Evolutionary conservation across 2,888 invertebrate genomes (phyloP).

Genomic region (Lobophora halterata): DNA sequence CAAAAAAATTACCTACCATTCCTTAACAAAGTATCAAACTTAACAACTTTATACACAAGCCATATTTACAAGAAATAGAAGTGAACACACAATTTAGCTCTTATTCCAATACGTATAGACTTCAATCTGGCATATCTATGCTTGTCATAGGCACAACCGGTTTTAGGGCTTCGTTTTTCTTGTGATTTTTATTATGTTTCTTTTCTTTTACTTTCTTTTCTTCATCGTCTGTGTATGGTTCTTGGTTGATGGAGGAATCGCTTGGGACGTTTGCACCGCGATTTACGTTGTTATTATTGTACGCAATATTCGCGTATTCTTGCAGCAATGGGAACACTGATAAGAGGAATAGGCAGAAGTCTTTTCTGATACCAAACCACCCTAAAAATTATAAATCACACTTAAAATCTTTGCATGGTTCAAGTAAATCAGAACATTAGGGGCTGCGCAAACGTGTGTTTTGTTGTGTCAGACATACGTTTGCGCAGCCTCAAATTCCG

Average conservation of each 20-base stretch:
- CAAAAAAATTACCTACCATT: constrained; percentile 42
- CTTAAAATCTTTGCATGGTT: too few species aligned
- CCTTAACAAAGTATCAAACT: constrained; percentile 57
- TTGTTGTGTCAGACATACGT: too few species aligned
- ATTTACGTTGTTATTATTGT: constrained; percentile 84
- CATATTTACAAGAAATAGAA: constrained; percentile 42
- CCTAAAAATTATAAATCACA: constrained; percentile 80
- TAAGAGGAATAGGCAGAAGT: constrained; percentile 97
- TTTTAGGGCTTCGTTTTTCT: constrained; percentile 89
- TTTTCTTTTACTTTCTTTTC: constrained; percentile 78
- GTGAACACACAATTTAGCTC: constrained; percentile 63
- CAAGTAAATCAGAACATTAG: too few species aligned
- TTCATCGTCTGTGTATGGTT: constrained; percentile 72
- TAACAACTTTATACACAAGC: constrained; percentile 58
- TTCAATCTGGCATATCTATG: constrained; percentile 95
- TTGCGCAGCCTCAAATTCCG: too few species aligned
- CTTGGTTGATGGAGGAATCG: constrained; percentile 62
- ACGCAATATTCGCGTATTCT: constrained; percentile 99
- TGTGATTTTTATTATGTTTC: constrained; percentile 84
- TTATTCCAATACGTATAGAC: constrained; percentile 24
- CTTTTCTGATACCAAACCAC: constrained; percentile 99
- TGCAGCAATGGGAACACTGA: constrained; percentile 96
- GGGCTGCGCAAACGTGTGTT: too few species aligned
- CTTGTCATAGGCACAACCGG: constrained; percentile 94
- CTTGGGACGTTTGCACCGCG: constrained; percentile 55